These are phyloP conservation scores for Bombylius discolor DNA, from an alignment of 2,888 invertebrate genomes.

Conservation along the genomic window DNA sequence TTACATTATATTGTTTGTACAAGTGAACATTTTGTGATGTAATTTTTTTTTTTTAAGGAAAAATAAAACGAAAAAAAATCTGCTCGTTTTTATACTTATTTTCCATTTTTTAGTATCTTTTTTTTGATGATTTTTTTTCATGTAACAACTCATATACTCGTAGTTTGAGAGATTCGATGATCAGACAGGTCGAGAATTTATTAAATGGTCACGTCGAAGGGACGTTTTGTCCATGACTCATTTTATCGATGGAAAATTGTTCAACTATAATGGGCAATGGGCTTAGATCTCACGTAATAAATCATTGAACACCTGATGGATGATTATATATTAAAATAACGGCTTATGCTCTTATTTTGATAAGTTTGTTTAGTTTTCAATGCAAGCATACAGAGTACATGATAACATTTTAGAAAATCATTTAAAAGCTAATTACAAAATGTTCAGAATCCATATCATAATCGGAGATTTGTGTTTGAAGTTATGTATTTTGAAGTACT, in stretches of 20 bases:
- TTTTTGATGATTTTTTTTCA: background rate
- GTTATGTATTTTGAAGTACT: too few species aligned
- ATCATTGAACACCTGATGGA: constrained; percentile 6
- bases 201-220: constrained; percentile 9
- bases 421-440: too few species aligned
- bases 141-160: background rate
- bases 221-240: constrained; percentile 8
- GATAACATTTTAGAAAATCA: too few species aligned
- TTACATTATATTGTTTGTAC: too few species aligned
- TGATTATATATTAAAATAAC: constrained; percentile 2
- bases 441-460: too few species aligned
- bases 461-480: too few species aligned
- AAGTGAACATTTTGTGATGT: too few species aligned
- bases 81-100: background rate
- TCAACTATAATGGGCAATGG: background rate
- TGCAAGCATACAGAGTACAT: too few species aligned
- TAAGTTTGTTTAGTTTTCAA: background rate
- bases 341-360: background rate
- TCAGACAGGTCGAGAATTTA: constrained; percentile 5
- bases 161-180: background rate
- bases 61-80: too few species aligned
- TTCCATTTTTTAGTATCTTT: background rate
- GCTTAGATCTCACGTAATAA: constrained; percentile 2
- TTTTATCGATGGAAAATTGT: constrained; percentile 8
- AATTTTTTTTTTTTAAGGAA: too few species aligned